These are phyloP conservation scores for Leptopilina myrica DNA, from an alignment of 2,888 invertebrate species.

Conservation along the genomic window DNA sequence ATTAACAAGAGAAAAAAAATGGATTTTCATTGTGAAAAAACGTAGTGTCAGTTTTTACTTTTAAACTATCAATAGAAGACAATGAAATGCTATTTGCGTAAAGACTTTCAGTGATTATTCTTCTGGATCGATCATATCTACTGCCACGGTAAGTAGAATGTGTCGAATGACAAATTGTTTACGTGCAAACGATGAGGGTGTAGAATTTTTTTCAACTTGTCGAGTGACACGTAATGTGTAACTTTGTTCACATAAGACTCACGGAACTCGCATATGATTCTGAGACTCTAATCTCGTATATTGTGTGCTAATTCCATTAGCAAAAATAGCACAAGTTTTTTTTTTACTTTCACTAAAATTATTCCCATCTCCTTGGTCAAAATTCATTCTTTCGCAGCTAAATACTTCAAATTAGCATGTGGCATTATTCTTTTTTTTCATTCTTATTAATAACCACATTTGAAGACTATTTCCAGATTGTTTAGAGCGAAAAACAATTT, in stretches of 20 bases:
- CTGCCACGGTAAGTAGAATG: conserved; percentile 23
- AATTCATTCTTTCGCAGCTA: neutral
- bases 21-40: neutral
- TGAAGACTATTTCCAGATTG: too few relatives aligned
- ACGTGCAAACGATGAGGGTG: neutral
- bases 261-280: neutral
- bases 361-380: neutral
- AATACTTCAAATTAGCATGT: too few relatives aligned
- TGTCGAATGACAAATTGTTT: neutral
- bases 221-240: neutral
- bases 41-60: neutral
- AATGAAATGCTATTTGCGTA: conserved; percentile 21
- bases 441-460: too few relatives aligned
- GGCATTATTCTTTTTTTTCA: too few relatives aligned
- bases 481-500: too few relatives aligned
- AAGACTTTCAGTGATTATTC: conserved; percentile 14
- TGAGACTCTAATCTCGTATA: conserved; percentile 16
- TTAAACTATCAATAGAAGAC: conserved; percentile 46
- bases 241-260: neutral
- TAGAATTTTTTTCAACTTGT: neutral
- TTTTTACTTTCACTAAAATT: neutral
- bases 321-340: conserved; percentile 6
- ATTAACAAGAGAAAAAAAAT: too few relatives aligned
- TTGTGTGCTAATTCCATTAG: conserved; percentile 19
- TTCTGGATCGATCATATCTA: neutral